Evolutionary conservation across 92 coral and sea anemone species (phyloP), one percentile per base, ranked within the genome.

Genomic region (Umimayanthus chanpuru): DNA sequence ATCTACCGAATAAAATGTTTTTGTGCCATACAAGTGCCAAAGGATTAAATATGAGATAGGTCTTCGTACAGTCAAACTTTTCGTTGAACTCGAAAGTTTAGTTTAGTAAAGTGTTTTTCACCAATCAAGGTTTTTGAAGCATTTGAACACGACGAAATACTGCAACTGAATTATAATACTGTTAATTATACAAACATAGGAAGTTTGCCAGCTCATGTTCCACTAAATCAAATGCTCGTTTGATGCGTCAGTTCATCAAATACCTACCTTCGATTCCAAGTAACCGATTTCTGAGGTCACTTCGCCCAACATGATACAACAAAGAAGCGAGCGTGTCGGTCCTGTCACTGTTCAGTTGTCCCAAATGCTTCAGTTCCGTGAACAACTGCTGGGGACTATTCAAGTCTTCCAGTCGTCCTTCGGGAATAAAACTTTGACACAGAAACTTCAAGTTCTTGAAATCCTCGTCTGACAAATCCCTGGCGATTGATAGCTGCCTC

Each of bases 391-490:
- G 92, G 7, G 99, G 94, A 26, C 82, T 85, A 39, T 81, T 36
- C 80, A 95, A 85, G 79, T 81, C 88, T 82, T 97, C 99, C 41
- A 97, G 71, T 29, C 91, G 93, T 25, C 98, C 94, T 39, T 94
- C 96, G 5, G 99, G 96, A 71, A 97, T 68, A 23, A 85, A 80
- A 36, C 93, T 98, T 43, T 90, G 92, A 81, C 99, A 97, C 1
- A 94, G 91, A 88, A 95, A 97, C 88, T 95, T 97, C 93, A 97
- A 85, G 82, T 94, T 96, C 41, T 90, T 88, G 81, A 97, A 94
- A 89, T 97, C 96, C n/a, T 92, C 94, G 25, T 93, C 89, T 2
- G 95, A 89, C n/a, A 94, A 84, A 64, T 95, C 99, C 10, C 91
- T 94, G 9, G 97, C 94, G 55, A 97, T 95, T 23, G 92, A 81